phyloP scores from a whole-genome alignment of 2,888 invertebrate genomes.

The Mycalesis mineus region DNA sequence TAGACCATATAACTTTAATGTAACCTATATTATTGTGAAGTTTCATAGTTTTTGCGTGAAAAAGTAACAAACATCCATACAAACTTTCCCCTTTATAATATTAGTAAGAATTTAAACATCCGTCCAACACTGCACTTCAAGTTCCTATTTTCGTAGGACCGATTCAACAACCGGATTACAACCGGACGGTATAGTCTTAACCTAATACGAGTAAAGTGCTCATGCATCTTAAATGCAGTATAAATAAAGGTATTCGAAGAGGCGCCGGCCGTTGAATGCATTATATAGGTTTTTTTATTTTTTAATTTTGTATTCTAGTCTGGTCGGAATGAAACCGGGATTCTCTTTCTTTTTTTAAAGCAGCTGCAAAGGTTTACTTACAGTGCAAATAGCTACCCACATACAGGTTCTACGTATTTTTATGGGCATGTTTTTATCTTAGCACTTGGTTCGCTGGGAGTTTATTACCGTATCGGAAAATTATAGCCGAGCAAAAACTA shows the following conservation, averaged over 20 bases:
- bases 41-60: too few relatives aligned
- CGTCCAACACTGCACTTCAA: too few relatives aligned
- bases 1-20: too few relatives aligned
- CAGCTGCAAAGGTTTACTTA: constrained; percentile 14
- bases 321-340: constrained; percentile 9
- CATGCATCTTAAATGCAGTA: constrained; percentile 19
- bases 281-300: constrained; percentile 24
- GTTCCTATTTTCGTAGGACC: neutral
- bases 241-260: constrained; percentile 23
- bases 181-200: neutral
- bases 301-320: constrained; percentile 22
- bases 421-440: constrained; percentile 20
- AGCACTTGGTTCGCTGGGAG: constrained; percentile 12
- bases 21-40: too few relatives aligned
- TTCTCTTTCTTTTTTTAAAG: constrained; percentile 12
- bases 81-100: too few relatives aligned
- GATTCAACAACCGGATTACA: neutral
- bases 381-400: neutral
- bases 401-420: constrained; percentile 16
- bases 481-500: constrained; percentile 3
- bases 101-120: too few relatives aligned
- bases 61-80: too few relatives aligned
- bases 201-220: constrained; percentile 5
- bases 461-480: constrained; percentile 11
- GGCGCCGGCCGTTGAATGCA: constrained; percentile 22